Conservation (phyloP, 2,113 vertebrate genomes). For the Oostethus manadensis region DNA sequence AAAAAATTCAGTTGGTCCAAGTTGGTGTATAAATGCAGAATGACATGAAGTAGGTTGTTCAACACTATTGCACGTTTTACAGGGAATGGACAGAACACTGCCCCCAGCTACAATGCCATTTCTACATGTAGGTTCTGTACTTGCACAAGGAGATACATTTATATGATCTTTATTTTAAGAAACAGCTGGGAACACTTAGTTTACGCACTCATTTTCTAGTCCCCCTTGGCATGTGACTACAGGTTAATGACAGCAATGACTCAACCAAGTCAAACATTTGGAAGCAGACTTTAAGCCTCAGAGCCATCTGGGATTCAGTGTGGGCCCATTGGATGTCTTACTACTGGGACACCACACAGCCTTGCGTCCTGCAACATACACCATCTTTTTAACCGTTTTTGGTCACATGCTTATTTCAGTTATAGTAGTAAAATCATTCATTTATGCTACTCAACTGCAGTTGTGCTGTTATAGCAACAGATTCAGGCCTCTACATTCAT, state of each 20-base stretch:
- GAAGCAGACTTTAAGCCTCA: conserved; percentile 3
- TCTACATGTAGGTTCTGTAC: too few species aligned
- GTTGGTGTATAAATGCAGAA: too few species aligned
- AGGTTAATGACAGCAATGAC: conserved; percentile 18
- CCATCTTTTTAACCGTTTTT: neutral
- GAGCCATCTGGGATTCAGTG: neutral
- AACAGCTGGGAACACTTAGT: conserved; percentile 1
- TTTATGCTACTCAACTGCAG: neutral
- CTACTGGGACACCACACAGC: conserved; percentile 3
- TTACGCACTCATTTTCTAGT: neutral
- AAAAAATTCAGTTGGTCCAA: too few species aligned
- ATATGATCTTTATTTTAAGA: neutral
- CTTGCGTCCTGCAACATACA: neutral
- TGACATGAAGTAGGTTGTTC: too few species aligned
- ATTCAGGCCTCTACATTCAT: neutral
- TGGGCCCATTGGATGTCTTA: neutral
- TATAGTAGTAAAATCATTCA: too few species aligned
- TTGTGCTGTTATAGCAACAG: neutral
- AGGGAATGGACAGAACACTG: too few species aligned
- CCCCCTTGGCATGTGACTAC: neutral
- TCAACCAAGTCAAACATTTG: conserved; percentile 28
- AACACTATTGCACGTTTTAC: too few species aligned
- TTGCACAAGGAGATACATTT: too few species aligned
- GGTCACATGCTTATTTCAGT: neutral
- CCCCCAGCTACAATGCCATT: too few species aligned